Evolutionary conservation across 2,888 invertebrate genomes (phyloP), one percentile per base, ranked within the genome.

Genomic region (Drosophila pseudotakahashii): DNA sequence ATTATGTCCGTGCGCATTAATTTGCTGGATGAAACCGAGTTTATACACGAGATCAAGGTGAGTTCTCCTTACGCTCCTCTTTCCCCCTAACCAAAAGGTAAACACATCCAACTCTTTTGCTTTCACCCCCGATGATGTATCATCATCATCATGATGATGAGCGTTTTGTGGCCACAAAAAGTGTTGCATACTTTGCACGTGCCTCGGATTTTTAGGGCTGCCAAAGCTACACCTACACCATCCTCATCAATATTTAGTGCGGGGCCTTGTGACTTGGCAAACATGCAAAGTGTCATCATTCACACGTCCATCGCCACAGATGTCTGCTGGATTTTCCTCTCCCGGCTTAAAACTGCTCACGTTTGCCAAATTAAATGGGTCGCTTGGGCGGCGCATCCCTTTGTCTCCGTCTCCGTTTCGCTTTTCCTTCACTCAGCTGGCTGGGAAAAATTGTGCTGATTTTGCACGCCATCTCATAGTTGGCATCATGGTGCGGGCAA

Each of bases 31-130:
- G 97, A 97, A 91, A 95, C 97, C 89, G 97, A 98, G 91, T 94
- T 98, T 74, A 94, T 97, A 78, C 97, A 97, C 91, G 98, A 98
- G 92, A 95, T 97, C 89, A 95, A 96, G 95, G 97, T 97, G 92
- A 94, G 94, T 41, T 26, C 59, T 26, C 5, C 26, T 4, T 6
- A 26, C 6, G 6, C 3, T 26, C 26, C 26, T n/a, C 2, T 26
- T 26, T 26, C 2, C 26, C 26, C 5, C 26, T 26, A 1, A 26
- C 26, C n/a, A n/a, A n/a, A n/a, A n/a, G n/a, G 71, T 68, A 62
- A 78, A 78, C 78, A 86, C 74, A 73, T 64, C 16, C 32, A 59
- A 75, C 57, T 60, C 72, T 58, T 64, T 61, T 62, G 51, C 58
- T 67, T 55, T 44, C 71, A 37, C 50, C 36, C 57, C 39, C 11